Conservation (phyloP, 1,140 invertebrate species). For the Euura lappo region DNA sequence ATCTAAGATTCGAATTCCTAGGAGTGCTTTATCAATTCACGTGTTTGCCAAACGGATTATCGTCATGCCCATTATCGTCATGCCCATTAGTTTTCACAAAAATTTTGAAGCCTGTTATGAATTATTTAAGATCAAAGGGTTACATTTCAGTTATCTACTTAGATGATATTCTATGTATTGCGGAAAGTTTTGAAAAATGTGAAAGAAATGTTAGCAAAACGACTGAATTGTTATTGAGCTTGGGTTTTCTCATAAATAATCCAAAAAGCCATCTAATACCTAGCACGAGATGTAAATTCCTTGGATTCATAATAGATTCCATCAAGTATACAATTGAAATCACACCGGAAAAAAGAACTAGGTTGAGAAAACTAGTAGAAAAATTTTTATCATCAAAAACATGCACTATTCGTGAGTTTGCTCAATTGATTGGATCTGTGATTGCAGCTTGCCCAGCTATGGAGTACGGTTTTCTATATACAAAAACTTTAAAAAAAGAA, state of each 20-base stretch:
- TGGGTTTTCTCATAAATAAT: constrained; percentile 28
- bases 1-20: constrained; percentile 24
- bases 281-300: constrained; percentile 16
- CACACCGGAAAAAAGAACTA: too few relatives aligned
- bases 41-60: constrained; percentile 21
- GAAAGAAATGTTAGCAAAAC: background rate
- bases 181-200: background rate
- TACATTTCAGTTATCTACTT: background rate
- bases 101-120: constrained; percentile 25
- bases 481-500: constrained; percentile 10
- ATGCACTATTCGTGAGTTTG: too few relatives aligned
- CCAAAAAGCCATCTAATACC: constrained; percentile 19
- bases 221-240: constrained; percentile 9
- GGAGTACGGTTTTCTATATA: constrained; percentile 13
- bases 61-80: constrained; percentile 12
- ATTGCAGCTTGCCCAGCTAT: constrained; percentile 16
- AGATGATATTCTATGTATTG: background rate
- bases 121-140: constrained; percentile 9
- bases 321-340: too few relatives aligned
- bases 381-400: too few relatives aligned
- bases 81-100: constrained; percentile 26
- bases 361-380: too few relatives aligned
- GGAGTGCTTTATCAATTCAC: constrained; percentile 22
- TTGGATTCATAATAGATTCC: constrained; percentile 18
- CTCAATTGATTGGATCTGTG: too few relatives aligned